Evolutionary conservation across 2,113 vertebrate species (phyloP).

Genomic region (Mixornis gularis): DNA sequence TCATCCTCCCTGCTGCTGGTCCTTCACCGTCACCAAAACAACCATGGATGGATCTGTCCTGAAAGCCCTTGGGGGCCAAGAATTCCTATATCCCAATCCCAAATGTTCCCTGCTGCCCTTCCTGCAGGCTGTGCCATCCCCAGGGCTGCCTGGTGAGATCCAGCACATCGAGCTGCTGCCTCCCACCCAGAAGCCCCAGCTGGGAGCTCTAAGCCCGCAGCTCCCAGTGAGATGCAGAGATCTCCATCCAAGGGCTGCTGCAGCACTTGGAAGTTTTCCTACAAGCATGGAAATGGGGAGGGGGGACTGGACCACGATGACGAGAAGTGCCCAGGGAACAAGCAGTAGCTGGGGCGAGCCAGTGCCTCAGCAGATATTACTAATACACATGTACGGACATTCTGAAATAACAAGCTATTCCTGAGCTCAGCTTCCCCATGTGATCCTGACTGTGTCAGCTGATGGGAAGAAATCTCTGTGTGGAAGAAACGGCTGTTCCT

Average conservation of each 20-base stretch:
- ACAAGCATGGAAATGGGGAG: background rate
- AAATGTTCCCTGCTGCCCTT: background rate
- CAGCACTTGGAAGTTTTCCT: background rate
- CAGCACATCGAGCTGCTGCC: rapidly evolving
- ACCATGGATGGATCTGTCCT: rapidly evolving
- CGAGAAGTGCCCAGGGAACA: background rate
- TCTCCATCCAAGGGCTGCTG: background rate
- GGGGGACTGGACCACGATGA: background rate
- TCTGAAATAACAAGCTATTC: background rate
- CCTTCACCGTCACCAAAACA: rapidly evolving
- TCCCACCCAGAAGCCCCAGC: background rate
- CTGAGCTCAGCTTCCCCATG: background rate
- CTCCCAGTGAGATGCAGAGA: background rate
- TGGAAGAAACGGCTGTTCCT: background rate
- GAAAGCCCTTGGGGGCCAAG: background rate
- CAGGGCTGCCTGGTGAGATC: background rate
- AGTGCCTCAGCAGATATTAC: background rate
- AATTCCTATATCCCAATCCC: background rate
- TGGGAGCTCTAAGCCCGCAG: rapidly evolving
- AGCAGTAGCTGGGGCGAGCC: background rate
- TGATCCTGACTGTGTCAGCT: slow-evolving; percentile 41
- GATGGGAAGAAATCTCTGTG: background rate
- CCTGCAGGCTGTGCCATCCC: background rate
- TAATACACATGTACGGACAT: background rate
- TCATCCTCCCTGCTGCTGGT: background rate